Percentiles rank a stretch among this genome's conserved stretches.
phyloP scores from a whole-genome alignment of 2,113 vertebrate genomes.

The Ancistrus triradiatus region DNA sequence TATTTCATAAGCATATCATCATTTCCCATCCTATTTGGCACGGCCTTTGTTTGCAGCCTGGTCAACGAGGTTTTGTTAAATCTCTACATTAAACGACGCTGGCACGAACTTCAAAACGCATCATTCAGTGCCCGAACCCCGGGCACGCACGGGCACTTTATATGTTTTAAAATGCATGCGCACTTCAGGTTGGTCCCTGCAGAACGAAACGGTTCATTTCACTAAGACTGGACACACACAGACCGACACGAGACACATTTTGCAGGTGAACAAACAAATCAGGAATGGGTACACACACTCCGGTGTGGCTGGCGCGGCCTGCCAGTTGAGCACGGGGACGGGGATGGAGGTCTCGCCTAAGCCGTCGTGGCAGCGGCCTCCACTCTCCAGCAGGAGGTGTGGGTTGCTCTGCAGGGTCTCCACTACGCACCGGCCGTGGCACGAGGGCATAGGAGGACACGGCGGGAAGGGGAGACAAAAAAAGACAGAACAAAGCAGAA shows the following conservation, averaged over 20 bases:
- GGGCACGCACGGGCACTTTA: no score
- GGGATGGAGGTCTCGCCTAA: slow-evolving; percentile 78
- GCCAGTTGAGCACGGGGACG: slow-evolving; percentile 88
- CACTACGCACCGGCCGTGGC: slow-evolving; percentile 69
- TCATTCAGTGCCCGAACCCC: no score
- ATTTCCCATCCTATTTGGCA: no score
- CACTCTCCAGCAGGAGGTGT: slow-evolving; percentile 84
- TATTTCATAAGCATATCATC: no score
- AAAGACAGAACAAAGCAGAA: slow-evolving; percentile 64
- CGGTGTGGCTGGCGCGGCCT: slow-evolving; percentile 74
- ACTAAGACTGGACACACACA: no score
- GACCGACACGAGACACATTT: not conserved
- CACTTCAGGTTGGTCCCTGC: no score
- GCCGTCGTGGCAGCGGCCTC: slow-evolving; percentile 73
- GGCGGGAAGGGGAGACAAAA: slow-evolving; percentile 43
- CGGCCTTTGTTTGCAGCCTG: no score
- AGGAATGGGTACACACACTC: slow-evolving; percentile 77
- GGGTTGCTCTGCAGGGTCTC: slow-evolving; percentile 94
- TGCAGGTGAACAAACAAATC: slow-evolving; percentile 32
- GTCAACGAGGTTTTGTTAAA: no score
- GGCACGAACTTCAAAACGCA: no score
- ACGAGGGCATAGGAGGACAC: slow-evolving; percentile 22
- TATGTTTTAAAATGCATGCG: no score
- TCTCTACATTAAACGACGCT: no score
- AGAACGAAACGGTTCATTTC: no score